Evolutionary conservation across 2,797 vertebrate species (phyloP).

Genomic region (Pelochelys cantorii): DNA sequence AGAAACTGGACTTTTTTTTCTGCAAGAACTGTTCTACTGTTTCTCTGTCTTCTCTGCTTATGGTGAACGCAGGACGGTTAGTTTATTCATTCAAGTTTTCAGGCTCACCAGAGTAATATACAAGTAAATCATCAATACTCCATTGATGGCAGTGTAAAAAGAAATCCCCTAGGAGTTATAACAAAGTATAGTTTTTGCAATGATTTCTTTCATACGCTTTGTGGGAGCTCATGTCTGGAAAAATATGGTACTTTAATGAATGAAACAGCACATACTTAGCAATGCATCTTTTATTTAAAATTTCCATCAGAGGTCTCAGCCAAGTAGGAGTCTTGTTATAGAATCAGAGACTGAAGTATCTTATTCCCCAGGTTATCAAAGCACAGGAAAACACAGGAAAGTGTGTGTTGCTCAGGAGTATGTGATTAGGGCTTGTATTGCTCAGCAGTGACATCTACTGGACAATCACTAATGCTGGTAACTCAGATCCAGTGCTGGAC

Average conservation of each 20-base stretch:
- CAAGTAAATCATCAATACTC: accelerated
- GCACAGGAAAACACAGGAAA: not conserved
- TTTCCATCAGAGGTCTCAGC: not conserved
- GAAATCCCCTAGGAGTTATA: accelerated
- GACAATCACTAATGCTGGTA: not conserved
- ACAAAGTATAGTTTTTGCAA: not conserved
- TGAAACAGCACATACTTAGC: not conserved
- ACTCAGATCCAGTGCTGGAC: not conserved
- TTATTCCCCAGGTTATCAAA: not conserved
- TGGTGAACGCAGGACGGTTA: not conserved
- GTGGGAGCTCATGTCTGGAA: accelerated
- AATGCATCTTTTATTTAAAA: not conserved
- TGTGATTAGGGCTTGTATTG: not conserved
- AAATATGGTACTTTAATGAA: not conserved
- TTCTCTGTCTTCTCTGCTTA: not conserved
- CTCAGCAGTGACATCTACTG: constrained; percentile 60
- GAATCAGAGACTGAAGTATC: accelerated
- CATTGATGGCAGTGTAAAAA: not conserved
- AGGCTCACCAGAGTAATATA: not conserved
- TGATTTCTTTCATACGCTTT: accelerated
- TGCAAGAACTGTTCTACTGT: not conserved
- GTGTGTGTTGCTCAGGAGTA: not conserved
- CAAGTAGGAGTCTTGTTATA: accelerated
- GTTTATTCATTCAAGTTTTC: not conserved
- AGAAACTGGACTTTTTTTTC: accelerated